Evolutionary conservation across 2,113 vertebrate genomes (phyloP).

Genomic region (Jaculus jaculus): DNA sequence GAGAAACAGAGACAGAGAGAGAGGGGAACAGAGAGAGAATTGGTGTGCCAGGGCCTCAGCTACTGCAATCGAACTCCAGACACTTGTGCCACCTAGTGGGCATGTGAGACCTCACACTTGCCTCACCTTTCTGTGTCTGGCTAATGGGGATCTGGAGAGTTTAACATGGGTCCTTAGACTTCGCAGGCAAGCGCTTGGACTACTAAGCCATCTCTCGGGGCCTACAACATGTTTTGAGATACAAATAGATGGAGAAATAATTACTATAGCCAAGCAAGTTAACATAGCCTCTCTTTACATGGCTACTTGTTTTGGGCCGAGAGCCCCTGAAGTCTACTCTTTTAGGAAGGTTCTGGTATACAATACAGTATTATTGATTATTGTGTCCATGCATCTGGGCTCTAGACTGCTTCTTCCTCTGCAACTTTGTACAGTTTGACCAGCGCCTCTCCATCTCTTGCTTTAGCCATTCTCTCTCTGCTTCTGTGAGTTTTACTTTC

Average conservation of each 20-base stretch:
- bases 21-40: too few species aligned
- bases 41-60: too few species aligned
- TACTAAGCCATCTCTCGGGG: too few species aligned
- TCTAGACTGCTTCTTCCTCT: background rate
- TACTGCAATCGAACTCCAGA: too few species aligned
- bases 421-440: background rate
- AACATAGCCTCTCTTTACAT: background rate
- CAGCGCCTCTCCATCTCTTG: rapidly evolving
- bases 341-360: background rate
- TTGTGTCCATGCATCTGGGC: background rate
- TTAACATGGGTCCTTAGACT: too few species aligned
- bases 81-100: too few species aligned
- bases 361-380: too few species aligned
- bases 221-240: background rate
- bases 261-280: background rate
- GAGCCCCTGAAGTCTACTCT: background rate
- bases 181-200: too few species aligned
- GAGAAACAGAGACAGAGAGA: too few species aligned
- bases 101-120: too few species aligned
- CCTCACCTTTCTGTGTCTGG: too few species aligned
- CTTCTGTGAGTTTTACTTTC: background rate
- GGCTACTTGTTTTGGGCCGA: background rate
- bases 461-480: background rate
- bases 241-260: background rate
- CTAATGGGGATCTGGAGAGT: too few species aligned